Conservation (phyloP, 2,888 invertebrate species). For the Idaea aversata region DNA sequence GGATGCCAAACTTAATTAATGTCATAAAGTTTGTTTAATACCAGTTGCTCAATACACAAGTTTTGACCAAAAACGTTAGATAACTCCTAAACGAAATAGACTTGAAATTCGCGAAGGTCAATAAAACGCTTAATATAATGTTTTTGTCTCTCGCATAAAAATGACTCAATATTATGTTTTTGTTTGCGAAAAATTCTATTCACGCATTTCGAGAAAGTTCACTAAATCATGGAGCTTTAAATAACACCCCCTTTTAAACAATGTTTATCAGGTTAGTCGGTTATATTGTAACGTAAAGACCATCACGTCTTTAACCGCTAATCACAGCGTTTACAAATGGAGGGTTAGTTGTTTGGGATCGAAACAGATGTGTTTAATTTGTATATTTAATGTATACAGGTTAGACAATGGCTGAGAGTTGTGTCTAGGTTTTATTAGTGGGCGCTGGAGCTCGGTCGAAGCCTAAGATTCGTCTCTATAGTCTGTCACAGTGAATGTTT, state of each 20-base stretch:
- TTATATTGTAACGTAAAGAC: neutral
- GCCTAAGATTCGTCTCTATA: conserved; percentile 73
- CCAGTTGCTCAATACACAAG: neutral
- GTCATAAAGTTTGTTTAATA: neutral
- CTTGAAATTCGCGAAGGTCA: neutral
- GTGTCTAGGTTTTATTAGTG: conserved; percentile 49
- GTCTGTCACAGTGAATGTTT: conserved; percentile 72
- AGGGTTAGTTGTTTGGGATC: neutral
- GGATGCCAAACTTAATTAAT: neutral
- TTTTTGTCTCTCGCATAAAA: conserved; percentile 1
- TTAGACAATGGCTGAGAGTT: neutral
- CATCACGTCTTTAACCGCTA: neutral
- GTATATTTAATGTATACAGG: neutral
- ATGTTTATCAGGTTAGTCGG: neutral
- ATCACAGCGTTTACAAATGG: neutral
- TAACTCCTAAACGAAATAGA: conserved; percentile 1
- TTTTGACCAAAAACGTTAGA: neutral
- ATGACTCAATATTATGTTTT: neutral
- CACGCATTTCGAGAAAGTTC: conserved; percentile 1
- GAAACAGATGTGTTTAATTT: neutral
- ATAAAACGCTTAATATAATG: neutral
- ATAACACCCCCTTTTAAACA: neutral
- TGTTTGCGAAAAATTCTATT: neutral
- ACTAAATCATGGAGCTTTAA: neutral
- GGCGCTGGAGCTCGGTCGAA: conserved; percentile 57